phyloP scores from a whole-genome alignment of 2,797 vertebrate species.

The Xiphophorus birchmanni region DNA sequence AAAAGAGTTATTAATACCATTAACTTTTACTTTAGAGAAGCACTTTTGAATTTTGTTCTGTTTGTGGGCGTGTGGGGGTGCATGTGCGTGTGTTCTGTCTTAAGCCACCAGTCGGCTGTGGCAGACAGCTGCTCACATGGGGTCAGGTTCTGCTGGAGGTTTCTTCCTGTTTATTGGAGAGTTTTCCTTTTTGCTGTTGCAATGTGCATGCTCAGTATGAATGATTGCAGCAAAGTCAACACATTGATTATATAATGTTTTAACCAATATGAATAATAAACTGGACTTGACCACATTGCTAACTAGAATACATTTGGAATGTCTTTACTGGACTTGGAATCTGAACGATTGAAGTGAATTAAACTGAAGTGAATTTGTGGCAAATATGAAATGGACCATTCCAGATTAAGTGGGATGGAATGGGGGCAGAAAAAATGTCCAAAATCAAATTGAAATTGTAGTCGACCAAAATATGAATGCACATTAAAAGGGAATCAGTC shows the following conservation, averaged over 20 bases:
- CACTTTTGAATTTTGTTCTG: too few species aligned
- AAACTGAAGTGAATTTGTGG: neutral
- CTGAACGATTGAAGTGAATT: neutral
- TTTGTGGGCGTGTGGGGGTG: too few species aligned
- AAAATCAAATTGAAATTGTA: neutral
- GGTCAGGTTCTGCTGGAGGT: neutral
- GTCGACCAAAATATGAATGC: neutral
- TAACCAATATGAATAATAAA: neutral
- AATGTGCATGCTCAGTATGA: neutral
- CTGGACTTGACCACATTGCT: neutral
- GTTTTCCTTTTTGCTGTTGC: neutral
- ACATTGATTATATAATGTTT: neutral
- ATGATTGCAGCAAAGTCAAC: neutral
- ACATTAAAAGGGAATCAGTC: neutral
- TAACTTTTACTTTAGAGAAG: neutral
- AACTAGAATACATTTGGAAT: neutral
- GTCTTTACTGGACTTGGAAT: neutral
- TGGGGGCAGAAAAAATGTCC: neutral
- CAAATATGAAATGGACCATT: neutral
- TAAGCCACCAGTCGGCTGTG: too few species aligned
- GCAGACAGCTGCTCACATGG: neutral
- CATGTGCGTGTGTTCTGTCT: too few species aligned
- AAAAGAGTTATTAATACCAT: neutral
- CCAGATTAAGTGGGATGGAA: neutral
- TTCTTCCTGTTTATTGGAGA: neutral